These are phyloP conservation scores for Holocentrus rufus DNA, from an alignment of 2,797 vertebrate species.

Conservation along the genomic window DNA sequence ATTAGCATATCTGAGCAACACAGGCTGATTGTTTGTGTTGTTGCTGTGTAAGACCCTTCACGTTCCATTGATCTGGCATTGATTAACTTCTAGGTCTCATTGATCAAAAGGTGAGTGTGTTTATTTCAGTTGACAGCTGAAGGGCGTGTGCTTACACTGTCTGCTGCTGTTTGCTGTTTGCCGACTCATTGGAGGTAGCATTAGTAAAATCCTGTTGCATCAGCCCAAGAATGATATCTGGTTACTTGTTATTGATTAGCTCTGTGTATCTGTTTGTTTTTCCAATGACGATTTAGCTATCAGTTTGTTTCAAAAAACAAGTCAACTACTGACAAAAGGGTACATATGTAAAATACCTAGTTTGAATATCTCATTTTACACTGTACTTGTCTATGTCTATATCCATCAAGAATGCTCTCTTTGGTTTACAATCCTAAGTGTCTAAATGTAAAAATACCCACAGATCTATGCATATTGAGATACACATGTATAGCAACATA, in stretches of 20 bases:
- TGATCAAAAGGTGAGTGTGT: constrained; percentile 40
- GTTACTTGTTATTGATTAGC: not conserved
- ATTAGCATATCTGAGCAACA: constrained; percentile 60
- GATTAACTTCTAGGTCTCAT: constrained; percentile 42
- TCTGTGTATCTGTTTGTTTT: not conserved
- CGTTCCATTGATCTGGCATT: constrained; percentile 51
- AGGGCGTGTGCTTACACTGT: constrained; percentile 15
- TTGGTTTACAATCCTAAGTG: too few species aligned
- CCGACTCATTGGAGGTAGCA: constrained; percentile 21
- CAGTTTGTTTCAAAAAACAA: not conserved
- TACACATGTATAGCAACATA: too few species aligned
- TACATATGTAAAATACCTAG: not conserved
- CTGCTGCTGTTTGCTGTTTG: constrained; percentile 20
- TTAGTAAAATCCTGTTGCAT: not conserved
- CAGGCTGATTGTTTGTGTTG: constrained; percentile 51
- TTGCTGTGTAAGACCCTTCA: constrained; percentile 32
- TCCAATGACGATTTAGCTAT: not conserved
- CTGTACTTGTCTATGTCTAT: too few species aligned
- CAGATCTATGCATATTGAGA: too few species aligned
- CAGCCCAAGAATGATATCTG: not conserved
- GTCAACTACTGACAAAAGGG: too few species aligned
- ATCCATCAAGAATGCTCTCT: too few species aligned
- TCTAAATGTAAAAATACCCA: too few species aligned
- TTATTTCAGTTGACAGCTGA: constrained; percentile 50
- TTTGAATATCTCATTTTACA: not conserved